Percentiles rank a stretch among this genome's conserved stretches.
These are phyloP conservation scores for Neostethus bicornis DNA, from an alignment of 2,797 vertebrate genomes.

Conservation along the genomic window DNA sequence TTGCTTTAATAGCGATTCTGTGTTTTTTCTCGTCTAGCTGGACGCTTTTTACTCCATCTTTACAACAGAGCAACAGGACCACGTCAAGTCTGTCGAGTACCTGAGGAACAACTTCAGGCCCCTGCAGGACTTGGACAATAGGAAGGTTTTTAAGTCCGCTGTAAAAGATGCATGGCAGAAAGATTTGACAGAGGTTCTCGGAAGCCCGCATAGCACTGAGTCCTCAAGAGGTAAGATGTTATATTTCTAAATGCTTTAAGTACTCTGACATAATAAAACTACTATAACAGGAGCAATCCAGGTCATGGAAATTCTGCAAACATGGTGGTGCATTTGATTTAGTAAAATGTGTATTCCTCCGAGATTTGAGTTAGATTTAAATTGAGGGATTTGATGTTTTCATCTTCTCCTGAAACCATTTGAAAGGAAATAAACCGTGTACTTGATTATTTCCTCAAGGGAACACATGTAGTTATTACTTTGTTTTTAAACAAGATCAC, in stretches of 20 bases:
- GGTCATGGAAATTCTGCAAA: constrained; percentile 10
- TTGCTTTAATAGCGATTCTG: constrained; percentile 32
- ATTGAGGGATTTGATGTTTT: background rate
- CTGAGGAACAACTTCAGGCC: constrained; percentile 97
- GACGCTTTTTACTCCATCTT: constrained; percentile 99
- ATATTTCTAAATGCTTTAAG: background rate
- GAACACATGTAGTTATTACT: background rate
- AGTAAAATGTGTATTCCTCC: background rate
- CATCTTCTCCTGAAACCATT: background rate
- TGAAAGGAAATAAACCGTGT: constrained; percentile 4
- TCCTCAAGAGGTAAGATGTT: constrained; percentile 88
- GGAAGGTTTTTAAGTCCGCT: constrained; percentile 91
- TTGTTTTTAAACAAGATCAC: background rate
- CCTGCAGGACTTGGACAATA: constrained; percentile 84
- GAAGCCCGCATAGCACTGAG: constrained; percentile 88
- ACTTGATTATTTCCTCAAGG: background rate
- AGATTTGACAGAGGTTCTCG: constrained; percentile 85
- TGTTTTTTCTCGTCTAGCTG: constrained; percentile 80
- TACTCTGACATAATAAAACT: background rate
- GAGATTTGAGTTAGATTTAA: background rate
- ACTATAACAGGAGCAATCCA: constrained; percentile 7
- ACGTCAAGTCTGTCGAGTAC: constrained; percentile 97
- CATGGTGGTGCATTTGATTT: constrained; percentile 7
- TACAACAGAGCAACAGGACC: constrained; percentile 98
- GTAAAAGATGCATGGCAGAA: constrained; percentile 94